Evolutionary conservation across 2,113 vertebrate genomes (phyloP).

Genomic region (Paramisgurnus dabryanus): DNA sequence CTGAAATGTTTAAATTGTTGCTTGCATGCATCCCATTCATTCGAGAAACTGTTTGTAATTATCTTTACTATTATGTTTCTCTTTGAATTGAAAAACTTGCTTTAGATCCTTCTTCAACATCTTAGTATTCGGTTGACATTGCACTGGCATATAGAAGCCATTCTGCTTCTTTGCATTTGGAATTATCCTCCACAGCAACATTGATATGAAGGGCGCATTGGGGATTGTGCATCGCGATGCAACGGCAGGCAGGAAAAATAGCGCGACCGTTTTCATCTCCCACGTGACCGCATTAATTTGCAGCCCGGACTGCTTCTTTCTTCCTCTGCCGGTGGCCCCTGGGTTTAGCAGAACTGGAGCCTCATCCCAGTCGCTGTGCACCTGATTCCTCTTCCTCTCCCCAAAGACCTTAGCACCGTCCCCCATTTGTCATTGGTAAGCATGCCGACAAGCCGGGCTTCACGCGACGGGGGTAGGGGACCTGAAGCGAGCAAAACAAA

Average conservation of each 20-base stretch:
- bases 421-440: conserved; percentile 77
- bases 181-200: conserved; percentile 57
- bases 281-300: conserved; percentile 64
- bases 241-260: conserved; percentile 68
- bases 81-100: conserved; percentile 16
- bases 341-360: conserved; percentile 65
- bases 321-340: conserved; percentile 64
- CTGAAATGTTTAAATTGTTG: neutral
- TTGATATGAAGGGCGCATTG: conserved; percentile 57
- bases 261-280: conserved; percentile 60
- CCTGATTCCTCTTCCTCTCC: conserved; percentile 69
- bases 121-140: conserved; percentile 31
- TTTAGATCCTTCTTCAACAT: conserved; percentile 3
- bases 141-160: neutral
- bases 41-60: conserved; percentile 1
- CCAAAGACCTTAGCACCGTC: conserved; percentile 61
- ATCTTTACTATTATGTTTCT: neutral
- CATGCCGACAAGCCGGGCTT: conserved; percentile 63
- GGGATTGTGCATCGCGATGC: conserved; percentile 63
- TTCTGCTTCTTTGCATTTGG: conserved; percentile 50
- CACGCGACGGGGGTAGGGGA: conserved; percentile 54
- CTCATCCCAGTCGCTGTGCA: conserved; percentile 61
- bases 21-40: conserved; percentile 1
- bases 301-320: conserved; percentile 61
- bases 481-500: conserved; percentile 56